A percentile compares a stretch with the other conserved stretches of the same genome.
Evolutionary conservation across 1,140 invertebrate genomes (phyloP).

Genomic region (Procambarus clarkii): DNA sequence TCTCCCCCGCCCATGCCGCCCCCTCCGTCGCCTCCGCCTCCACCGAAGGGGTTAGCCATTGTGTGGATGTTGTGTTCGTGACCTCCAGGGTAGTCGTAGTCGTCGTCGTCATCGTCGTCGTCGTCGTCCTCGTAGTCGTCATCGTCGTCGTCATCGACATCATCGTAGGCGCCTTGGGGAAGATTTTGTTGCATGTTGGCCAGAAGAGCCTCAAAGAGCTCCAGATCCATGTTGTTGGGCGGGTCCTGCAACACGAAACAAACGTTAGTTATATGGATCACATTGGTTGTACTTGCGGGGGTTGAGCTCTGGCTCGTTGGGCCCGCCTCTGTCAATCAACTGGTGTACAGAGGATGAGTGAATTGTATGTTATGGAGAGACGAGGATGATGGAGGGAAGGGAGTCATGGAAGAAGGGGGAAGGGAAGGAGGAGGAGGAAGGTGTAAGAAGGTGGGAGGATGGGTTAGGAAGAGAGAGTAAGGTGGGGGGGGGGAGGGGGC

Average conservation of each 20-base stretch:
- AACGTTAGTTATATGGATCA: too few relatives aligned
- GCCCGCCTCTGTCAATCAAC: too few relatives aligned
- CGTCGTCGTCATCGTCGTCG: slow-evolving; percentile 70
- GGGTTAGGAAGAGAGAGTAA: too few relatives aligned
- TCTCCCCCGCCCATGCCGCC: slow-evolving; percentile 60
- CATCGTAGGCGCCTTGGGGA: slow-evolving; percentile 60
- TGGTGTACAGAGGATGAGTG: too few relatives aligned
- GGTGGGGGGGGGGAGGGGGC: too few relatives aligned
- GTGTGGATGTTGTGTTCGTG: slow-evolving; percentile 69
- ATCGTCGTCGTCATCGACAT: slow-evolving; percentile 68
- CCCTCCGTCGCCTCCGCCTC: slow-evolving; percentile 10
- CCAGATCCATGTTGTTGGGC: slow-evolving; percentile 63
- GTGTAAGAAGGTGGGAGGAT: too few relatives aligned
- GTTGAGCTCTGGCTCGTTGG: too few relatives aligned
- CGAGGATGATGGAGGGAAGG: too few relatives aligned
- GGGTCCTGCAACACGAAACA: slow-evolving; percentile 38
- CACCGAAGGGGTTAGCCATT: slow-evolving; percentile 69
- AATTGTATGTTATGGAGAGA: too few relatives aligned
- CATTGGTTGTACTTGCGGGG: too few relatives aligned
- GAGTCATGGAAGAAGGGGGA: too few relatives aligned
- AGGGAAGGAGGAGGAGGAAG: too few relatives aligned
- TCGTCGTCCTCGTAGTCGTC: slow-evolving; percentile 70
- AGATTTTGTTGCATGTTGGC: slow-evolving; percentile 71
- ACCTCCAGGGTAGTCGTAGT: slow-evolving; percentile 56
- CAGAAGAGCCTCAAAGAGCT: slow-evolving; percentile 70